A percentile compares a stretch with the other conserved stretches of the same genome.
Evolutionary conservation across 2,797 vertebrate species (phyloP).

Genomic region (Mycteria americana): DNA sequence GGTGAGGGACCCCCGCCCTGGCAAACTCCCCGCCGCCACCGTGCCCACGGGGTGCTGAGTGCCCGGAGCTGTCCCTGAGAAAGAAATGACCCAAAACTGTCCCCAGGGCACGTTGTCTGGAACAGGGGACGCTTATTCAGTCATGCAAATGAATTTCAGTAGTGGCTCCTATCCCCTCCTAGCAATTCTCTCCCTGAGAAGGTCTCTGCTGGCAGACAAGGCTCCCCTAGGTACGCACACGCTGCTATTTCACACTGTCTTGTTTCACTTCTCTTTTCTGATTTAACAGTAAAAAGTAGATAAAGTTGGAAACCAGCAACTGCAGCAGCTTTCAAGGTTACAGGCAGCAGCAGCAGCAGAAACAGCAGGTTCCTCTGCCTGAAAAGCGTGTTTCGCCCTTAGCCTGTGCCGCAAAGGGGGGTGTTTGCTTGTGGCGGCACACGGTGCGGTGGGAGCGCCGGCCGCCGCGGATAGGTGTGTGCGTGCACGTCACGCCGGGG

Average conservation of each 20-base stretch:
- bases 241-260: not conserved
- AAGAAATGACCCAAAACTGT: not conserved
- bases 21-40: accelerated
- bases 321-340: not conserved
- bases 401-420: accelerated
- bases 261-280: slow-evolving; percentile 13
- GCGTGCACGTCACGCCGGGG: accelerated
- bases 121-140: not conserved
- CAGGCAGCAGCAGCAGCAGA: accelerated
- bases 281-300: not conserved
- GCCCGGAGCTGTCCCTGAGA: not conserved
- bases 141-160: not conserved
- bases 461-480: accelerated
- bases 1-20: no score
- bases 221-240: not conserved
- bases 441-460: accelerated
- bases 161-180: not conserved
- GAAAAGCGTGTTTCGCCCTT: not conserved
- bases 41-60: accelerated
- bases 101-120: accelerated
- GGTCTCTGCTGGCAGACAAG: not conserved
- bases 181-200: not conserved
- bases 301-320: not conserved
- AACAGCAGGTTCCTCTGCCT: not conserved
- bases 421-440: accelerated